phyloP scores from a whole-genome alignment of 2,797 vertebrate genomes.

The Sebastes matsubarae region DNA sequence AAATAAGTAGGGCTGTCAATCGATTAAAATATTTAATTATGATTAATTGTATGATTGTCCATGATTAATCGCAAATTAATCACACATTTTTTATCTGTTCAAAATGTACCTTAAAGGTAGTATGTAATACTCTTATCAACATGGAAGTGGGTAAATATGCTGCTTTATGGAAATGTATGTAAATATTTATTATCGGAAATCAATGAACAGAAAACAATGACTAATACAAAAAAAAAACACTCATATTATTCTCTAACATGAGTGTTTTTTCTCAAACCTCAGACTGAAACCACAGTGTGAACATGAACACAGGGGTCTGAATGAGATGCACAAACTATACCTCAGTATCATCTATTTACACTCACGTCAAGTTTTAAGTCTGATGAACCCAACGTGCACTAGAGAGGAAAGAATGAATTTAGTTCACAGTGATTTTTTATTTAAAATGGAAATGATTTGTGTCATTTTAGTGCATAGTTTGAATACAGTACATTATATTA shows the following conservation, averaged over 20 bases:
- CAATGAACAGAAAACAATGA: too few relatives aligned
- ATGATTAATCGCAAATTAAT: too few relatives aligned
- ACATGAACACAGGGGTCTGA: background rate
- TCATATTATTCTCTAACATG: background rate
- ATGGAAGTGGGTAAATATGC: too few relatives aligned
- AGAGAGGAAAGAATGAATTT: background rate
- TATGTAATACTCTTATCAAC: too few relatives aligned
- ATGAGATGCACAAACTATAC: background rate
- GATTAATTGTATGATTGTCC: too few relatives aligned
- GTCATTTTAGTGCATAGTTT: background rate
- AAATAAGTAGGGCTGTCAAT: background rate
- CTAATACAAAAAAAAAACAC: too few relatives aligned
- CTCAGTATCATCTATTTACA: background rate
- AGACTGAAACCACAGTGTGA: conserved; percentile 3
- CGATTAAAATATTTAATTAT: too few relatives aligned
- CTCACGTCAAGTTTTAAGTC: background rate
- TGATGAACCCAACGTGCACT: background rate
- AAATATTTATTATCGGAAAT: too few relatives aligned
- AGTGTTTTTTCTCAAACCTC: background rate
- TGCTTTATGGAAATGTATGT: too few relatives aligned
- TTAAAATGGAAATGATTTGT: background rate
- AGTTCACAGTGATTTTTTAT: background rate
- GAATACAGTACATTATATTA: background rate
- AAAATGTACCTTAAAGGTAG: too few relatives aligned
- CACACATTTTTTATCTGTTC: too few relatives aligned